phyloP scores from a whole-genome alignment of 2,113 vertebrate genomes.

The Oxyura jamaicensis region DNA sequence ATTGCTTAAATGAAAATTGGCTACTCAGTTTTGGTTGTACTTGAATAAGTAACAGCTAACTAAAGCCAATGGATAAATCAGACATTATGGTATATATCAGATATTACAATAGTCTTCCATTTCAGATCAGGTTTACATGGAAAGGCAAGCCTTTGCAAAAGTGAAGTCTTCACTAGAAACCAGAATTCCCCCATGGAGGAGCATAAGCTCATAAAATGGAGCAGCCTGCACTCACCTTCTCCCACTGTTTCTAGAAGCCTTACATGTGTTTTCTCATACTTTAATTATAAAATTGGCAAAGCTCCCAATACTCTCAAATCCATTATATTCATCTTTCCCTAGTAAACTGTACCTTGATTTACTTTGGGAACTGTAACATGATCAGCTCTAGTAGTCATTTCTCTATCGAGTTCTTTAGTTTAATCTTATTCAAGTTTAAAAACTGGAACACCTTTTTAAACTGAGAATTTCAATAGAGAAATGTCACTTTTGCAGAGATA shows the following conservation, averaged over 20 bases:
- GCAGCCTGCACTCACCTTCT: background rate
- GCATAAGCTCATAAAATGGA: background rate
- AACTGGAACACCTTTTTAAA: constrained; percentile 6
- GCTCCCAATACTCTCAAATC: background rate
- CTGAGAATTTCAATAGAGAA: background rate
- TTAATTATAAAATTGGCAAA: background rate
- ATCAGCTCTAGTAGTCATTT: background rate
- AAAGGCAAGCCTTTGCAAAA: background rate
- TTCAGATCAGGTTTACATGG: background rate
- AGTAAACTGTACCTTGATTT: background rate
- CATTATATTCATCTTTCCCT: background rate
- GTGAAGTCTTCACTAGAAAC: background rate
- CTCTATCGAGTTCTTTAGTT: background rate
- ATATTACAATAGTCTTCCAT: background rate
- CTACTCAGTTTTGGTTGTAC: background rate
- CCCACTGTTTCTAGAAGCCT: background rate
- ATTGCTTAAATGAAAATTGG: background rate
- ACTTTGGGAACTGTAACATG: background rate
- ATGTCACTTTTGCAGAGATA: background rate
- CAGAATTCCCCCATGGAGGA: background rate
- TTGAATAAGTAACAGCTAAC: background rate
- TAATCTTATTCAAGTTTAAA: constrained; percentile 28
- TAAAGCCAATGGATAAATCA: background rate
- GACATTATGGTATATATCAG: background rate
- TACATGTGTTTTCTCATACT: background rate